Conservation (phyloP, 2,113 vertebrate genomes). For the Phalacrocorax carbo region DNA sequence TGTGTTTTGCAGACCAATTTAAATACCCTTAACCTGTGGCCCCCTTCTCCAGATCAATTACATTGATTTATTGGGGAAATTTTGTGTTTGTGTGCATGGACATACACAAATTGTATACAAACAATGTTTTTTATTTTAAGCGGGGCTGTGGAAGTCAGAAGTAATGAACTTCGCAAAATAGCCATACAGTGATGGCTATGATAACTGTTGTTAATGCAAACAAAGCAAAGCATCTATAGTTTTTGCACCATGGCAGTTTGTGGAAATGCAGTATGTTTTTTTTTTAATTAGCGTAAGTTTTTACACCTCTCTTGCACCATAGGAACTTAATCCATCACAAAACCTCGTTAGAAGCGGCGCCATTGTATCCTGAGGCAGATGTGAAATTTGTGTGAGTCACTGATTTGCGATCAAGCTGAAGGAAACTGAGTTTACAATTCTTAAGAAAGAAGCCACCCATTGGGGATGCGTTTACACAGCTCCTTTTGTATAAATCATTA, state of each 20-base stretch:
- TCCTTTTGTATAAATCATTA: slow-evolving; percentile 56
- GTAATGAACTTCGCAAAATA: neutral
- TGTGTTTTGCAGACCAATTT: neutral
- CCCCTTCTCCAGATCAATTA: neutral
- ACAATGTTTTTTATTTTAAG: neutral
- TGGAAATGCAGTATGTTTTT: neutral
- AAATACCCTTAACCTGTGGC: neutral
- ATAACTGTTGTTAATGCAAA: neutral
- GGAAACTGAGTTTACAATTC: slow-evolving; percentile 42
- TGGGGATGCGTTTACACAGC: slow-evolving; percentile 38
- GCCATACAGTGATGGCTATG: neutral
- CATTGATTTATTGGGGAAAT: neutral
- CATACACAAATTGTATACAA: neutral
- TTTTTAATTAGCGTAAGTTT: neutral
- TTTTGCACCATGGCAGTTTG: neutral
- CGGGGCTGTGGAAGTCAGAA: neutral
- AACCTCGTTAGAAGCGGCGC: neutral
- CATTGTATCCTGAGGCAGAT: slow-evolving; percentile 39
- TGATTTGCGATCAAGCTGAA: neutral
- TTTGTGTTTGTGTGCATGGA: neutral
- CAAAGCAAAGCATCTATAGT: neutral
- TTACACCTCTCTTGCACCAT: slow-evolving; percentile 1
- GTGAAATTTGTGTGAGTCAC: slow-evolving; percentile 48
- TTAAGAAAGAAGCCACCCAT: neutral
- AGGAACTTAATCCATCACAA: slow-evolving; percentile 6